Conservation (phyloP, 30 jellyfish, hydroid and myxozoan genomes). For the Cassiopea andromeda region DNA sequence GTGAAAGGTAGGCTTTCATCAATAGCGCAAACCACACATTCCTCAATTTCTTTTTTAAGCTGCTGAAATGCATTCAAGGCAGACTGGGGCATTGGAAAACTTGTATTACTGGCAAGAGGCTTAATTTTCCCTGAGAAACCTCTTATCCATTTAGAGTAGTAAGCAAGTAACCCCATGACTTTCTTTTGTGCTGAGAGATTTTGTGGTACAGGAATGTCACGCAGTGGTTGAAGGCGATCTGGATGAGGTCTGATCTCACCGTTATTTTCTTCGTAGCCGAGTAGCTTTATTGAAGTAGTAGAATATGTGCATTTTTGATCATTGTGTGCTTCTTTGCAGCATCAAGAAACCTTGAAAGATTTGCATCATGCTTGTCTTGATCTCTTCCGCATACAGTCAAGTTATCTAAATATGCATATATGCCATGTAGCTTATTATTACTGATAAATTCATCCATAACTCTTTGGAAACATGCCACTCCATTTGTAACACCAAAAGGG, state of each 20-base stretch:
- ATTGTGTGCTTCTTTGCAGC: slow-evolving; percentile 71
- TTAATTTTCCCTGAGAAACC: slow-evolving; percentile 63
- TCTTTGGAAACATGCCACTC: slow-evolving; percentile 70
- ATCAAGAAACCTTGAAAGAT: slow-evolving; percentile 55
- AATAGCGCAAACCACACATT: slow-evolving; percentile 37
- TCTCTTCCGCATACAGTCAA: slow-evolving; percentile 63
- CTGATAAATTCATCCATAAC: slow-evolving; percentile 16
- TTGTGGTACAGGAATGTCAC: slow-evolving; percentile 48
- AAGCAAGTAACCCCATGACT: slow-evolving; percentile 57
- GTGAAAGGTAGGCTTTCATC: slow-evolving; percentile 71
- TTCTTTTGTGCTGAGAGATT: slow-evolving; percentile 25
- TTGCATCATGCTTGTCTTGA: slow-evolving; percentile 74
- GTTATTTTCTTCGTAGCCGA: slow-evolving; percentile 65
- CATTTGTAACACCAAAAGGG: slow-evolving; percentile 77
- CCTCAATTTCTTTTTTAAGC: slow-evolving; percentile 23
- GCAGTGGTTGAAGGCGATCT: slow-evolving; percentile 59
- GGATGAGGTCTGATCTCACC: slow-evolving; percentile 74
- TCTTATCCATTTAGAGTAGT: slow-evolving; percentile 76
- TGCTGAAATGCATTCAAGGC: slow-evolving; percentile 27
- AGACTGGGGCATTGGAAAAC: slow-evolving; percentile 40
- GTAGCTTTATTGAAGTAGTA: slow-evolving; percentile 27
- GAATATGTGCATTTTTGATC: slow-evolving; percentile 29
- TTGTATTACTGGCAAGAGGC: slow-evolving; percentile 33
- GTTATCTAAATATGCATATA: slow-evolving; percentile 57
- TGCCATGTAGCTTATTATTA: slow-evolving; percentile 18